These are phyloP conservation scores for Ciconia maguari DNA, from an alignment of 2,113 vertebrate species.

Conservation along the genomic window DNA sequence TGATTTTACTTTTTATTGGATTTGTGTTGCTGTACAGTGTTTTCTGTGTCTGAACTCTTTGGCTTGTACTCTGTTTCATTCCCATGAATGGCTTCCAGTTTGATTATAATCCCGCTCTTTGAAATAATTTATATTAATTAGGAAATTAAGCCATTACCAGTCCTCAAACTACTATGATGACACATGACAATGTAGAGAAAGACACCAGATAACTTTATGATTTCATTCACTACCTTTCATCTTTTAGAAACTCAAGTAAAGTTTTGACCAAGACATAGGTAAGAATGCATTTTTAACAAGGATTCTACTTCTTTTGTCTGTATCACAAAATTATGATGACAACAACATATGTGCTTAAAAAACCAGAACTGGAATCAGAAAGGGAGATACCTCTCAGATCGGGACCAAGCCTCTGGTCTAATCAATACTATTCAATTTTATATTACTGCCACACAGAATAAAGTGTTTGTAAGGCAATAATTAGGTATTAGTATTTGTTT, in stretches of 20 bases:
- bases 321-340: background rate
- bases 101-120: background rate
- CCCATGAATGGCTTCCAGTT: background rate
- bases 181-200: background rate
- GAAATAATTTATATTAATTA: background rate
- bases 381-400: background rate
- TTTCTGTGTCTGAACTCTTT: background rate
- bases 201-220: rapidly evolving
- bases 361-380: background rate
- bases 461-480: slow-evolving; percentile 20
- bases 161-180: background rate
- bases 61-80: background rate
- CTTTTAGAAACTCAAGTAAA: background rate
- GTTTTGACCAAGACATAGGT: background rate
- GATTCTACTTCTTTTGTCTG: background rate
- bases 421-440: background rate
- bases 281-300: background rate
- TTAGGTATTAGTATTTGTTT: slow-evolving; percentile 15
- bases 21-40: background rate
- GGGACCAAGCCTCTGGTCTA: background rate
- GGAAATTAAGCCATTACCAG: background rate
- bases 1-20: background rate
- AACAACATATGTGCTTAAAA: background rate
- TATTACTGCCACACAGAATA: background rate
- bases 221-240: background rate